A percentile compares a stretch with the other conserved stretches of the same genome.
These are phyloP conservation scores for Cossypha caffra DNA, from an alignment of 2,797 vertebrate genomes.

Conservation along the genomic window DNA sequence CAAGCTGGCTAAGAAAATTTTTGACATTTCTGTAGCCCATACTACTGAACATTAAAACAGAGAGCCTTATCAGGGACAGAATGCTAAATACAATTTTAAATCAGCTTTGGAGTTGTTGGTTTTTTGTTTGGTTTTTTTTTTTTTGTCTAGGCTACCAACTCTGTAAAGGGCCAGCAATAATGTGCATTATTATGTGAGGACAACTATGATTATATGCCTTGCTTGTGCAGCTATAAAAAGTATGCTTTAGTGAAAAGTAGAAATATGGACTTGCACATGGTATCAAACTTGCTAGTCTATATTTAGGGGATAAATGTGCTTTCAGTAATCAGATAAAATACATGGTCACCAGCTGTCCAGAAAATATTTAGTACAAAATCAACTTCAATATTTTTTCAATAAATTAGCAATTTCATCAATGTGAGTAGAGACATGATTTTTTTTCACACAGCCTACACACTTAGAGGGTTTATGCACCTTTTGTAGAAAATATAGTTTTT, in stretches of 20 bases:
- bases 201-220: background rate
- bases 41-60: background rate
- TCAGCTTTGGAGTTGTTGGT: background rate
- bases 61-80: conserved; percentile 14
- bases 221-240: background rate
- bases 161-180: background rate
- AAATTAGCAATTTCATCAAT: background rate
- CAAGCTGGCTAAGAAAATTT: background rate
- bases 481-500: background rate
- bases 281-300: background rate
- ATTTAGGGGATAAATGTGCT: background rate
- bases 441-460: background rate
- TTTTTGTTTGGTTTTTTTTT: no score
- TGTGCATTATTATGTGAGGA: background rate
- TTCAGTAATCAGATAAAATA: background rate
- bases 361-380: background rate
- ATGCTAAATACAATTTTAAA: background rate
- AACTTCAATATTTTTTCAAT: background rate
- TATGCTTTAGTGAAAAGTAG: background rate
- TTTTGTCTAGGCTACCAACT: background rate
- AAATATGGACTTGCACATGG: background rate
- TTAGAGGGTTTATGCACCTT: background rate
- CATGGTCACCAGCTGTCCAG: background rate
- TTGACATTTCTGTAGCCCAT: conserved; percentile 53
- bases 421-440: background rate